A percentile compares a stretch with the other conserved stretches of the same genome.
Conservation (phyloP, 2,113 vertebrate species). For the Pipra filicauda region DNA sequence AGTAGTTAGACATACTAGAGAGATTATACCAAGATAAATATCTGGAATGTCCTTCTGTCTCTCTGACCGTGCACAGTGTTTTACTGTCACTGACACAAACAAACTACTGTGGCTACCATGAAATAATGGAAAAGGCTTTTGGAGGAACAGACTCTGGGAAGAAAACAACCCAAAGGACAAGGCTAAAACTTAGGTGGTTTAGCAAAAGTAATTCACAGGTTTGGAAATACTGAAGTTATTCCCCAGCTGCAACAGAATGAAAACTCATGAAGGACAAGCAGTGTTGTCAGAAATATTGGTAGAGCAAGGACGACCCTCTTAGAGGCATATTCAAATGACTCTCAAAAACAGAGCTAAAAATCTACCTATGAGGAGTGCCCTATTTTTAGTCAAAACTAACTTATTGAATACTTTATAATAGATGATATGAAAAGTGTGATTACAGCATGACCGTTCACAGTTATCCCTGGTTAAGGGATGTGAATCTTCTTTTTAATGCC, state of each 20-base stretch:
- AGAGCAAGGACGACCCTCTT: background rate
- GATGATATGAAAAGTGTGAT: background rate
- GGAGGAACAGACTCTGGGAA: background rate
- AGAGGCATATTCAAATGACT: background rate
- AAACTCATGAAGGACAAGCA: background rate
- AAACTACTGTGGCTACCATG: background rate
- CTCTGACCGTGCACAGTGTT: background rate
- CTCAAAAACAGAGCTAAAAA: background rate
- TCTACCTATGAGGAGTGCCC: background rate
- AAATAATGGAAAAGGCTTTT: background rate
- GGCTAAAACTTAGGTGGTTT: background rate
- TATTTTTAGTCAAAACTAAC: background rate
- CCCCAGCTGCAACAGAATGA: background rate
- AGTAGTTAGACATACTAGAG: background rate
- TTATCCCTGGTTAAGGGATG: background rate
- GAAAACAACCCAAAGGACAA: background rate
- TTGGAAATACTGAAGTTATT: background rate
- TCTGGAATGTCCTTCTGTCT: background rate
- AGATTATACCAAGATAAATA: background rate
- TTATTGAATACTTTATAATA: background rate
- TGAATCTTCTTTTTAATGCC: background rate
- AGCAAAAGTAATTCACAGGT: background rate
- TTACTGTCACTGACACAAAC: background rate
- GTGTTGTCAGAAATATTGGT: background rate
- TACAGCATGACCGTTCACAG: background rate